Evolutionary conservation across 2,888 invertebrate genomes (phyloP).

Genomic region (Adelognathus sp.): DNA sequence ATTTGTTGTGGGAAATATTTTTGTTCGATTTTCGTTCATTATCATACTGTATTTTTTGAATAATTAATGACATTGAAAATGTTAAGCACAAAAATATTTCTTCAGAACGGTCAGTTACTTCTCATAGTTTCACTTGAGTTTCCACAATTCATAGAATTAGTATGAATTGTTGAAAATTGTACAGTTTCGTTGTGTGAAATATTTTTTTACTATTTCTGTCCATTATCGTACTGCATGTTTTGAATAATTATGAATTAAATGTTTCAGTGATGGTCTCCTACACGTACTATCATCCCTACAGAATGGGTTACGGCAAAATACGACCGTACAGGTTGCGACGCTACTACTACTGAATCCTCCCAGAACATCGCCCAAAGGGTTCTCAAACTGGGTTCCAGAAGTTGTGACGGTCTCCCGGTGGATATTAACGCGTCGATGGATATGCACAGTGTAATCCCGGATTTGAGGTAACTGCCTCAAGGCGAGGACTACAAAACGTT

Average conservation of each 20-base stretch:
- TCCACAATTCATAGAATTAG: no score
- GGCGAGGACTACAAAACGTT: background rate
- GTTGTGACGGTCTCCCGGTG: background rate
- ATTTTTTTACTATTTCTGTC: no score
- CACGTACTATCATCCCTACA: conserved; percentile 63
- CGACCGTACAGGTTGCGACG: conserved; percentile 46
- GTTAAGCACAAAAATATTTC: no score
- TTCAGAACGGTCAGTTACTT: no score
- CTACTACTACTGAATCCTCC: conserved; percentile 1
- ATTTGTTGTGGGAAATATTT: no score
- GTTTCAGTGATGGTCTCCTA: conserved; percentile 71
- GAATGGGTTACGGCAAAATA: conserved; percentile 44
- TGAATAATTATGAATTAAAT: conserved; percentile 45
- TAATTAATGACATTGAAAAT: no score
- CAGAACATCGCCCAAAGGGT: background rate
- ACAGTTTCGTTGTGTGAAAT: no score
- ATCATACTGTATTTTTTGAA: no score
- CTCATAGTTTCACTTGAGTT: no score
- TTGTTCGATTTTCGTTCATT: no score
- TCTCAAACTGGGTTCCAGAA: conserved; percentile 6
- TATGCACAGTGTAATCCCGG: background rate
- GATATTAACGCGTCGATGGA: background rate
- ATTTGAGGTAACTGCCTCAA: background rate
- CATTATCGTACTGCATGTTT: no score
- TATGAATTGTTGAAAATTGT: no score